phyloP scores from a whole-genome alignment of 2,797 vertebrate genomes.

The Esox lucius region DNA sequence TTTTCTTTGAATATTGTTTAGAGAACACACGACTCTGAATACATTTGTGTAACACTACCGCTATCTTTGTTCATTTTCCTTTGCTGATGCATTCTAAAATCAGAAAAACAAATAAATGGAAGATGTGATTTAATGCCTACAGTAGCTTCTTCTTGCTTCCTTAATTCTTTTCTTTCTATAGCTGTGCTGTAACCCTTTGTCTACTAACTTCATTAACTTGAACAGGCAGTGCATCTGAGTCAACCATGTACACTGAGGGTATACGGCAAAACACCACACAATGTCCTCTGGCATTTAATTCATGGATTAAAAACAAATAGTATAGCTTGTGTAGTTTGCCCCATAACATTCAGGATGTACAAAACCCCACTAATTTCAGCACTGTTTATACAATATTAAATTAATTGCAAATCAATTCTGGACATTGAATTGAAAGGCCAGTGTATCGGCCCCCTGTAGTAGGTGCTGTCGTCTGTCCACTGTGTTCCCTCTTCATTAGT shows the following conservation, averaged over 20 bases:
- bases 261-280: background rate
- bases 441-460: background rate
- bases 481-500: conserved; percentile 57
- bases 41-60: conserved; percentile 72
- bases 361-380: background rate
- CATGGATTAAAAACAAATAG: too few species aligned
- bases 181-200: conserved; percentile 24
- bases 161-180: conserved; percentile 20
- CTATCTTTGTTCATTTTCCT: conserved; percentile 67
- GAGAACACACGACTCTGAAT: conserved; percentile 58
- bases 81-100: conserved; percentile 73
- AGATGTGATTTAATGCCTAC: conserved; percentile 71
- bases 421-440: background rate
- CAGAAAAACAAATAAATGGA: conserved; percentile 74
- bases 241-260: background rate
- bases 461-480: background rate
- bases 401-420: background rate
- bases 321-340: background rate
- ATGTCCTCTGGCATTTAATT: background rate
- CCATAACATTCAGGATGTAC: background rate
- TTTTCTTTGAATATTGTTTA: conserved; percentile 65
- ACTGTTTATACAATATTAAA: background rate
- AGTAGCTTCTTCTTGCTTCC: conserved; percentile 53
- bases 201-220: conserved; percentile 54
- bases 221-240: conserved; percentile 24